Evolutionary conservation across 1,140 invertebrate genomes (phyloP), one percentile per base, ranked within the genome.

Genomic region (Zophobas morio): DNA sequence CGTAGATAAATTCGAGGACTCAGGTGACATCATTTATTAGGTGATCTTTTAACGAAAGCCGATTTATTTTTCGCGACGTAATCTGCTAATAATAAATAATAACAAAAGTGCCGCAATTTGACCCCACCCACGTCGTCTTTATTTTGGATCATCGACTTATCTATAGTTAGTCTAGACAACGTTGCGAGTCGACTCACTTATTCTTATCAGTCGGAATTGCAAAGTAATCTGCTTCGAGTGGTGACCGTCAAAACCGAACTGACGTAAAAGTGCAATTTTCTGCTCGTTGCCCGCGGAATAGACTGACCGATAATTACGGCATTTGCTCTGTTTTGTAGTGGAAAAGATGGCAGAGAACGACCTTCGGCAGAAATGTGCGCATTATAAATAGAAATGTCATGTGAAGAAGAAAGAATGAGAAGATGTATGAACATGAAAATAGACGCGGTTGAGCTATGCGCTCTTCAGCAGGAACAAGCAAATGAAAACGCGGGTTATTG

Each of bases 11-110:
- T 63, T 63, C 57, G 57, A 63, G 39, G 60, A 66, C 60, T 66
- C 60, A 66, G 60, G 60, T 66, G 60, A 66, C 39, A 42, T 42
- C 60, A 66, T 66, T 66, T 40, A 66, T 66, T 63, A 63, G 57
- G 57, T 63, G 57, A 63, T 63, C 57, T 63, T 63, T 63, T 63
- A 63, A 39, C 60, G 60, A 66, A 66, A 46, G 60, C 60, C 60
- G 60, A 66, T 66, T 66, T 66, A 66, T 40, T 66, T 51, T 66
- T 66, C 39, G 39, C 37, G 6, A 66, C 39, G 60, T 66, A 66
- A 66, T 66, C 60, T 42, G 0, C 37, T 42, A 66, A 66, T 66
- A 66, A 63, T 63, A 63, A 66, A 66, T 66, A 66, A 66, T 66
- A 66, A 66, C 37, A 20, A 66, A 36, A 46, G n/a, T 20, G 56